A percentile compares a stretch with the other conserved stretches of the same genome.
Evolutionary conservation across 1,140 invertebrate genomes (phyloP).

Genomic region (Ips nitidus): DNA sequence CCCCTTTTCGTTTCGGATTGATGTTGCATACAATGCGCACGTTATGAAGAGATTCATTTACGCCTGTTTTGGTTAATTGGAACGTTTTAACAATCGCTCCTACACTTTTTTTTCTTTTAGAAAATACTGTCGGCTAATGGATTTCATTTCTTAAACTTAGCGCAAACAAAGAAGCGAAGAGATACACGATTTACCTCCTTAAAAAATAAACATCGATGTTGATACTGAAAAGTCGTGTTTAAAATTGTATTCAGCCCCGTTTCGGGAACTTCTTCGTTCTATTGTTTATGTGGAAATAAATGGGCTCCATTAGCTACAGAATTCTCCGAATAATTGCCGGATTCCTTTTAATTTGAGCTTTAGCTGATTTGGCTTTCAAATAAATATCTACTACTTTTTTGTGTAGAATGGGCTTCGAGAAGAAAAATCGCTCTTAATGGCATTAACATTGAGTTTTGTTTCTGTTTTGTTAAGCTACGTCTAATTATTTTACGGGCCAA

Average conservation of each 20-base stretch:
- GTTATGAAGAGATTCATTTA: too few relatives aligned
- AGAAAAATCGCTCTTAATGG: neutral
- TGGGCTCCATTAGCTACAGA: neutral
- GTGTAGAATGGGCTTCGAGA: neutral
- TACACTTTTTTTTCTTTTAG: too few relatives aligned
- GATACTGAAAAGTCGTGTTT: neutral
- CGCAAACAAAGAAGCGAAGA: too few relatives aligned
- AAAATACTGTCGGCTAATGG: too few relatives aligned
- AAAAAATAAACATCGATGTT: too few relatives aligned
- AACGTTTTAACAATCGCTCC: too few relatives aligned
- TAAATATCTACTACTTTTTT: constrained; percentile 1
- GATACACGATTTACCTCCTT: too few relatives aligned
- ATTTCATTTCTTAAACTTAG: too few relatives aligned
- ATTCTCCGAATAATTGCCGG: constrained; percentile 5
- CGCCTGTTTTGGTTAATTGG: too few relatives aligned
- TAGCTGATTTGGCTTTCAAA: constrained; percentile 5
- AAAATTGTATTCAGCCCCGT: neutral
- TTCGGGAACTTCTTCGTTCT: neutral
- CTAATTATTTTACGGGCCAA: too few relatives aligned
- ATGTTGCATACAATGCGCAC: too few relatives aligned
- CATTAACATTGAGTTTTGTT: neutral
- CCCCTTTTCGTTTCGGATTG: too few relatives aligned
- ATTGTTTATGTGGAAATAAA: constrained; percentile 4
- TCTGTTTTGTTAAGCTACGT: neutral
- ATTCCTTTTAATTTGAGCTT: constrained; percentile 5